Base-by-base conservation (phyloP, 2,113 vertebrate genomes). In the Pomatostomus ruficeps region DNA sequence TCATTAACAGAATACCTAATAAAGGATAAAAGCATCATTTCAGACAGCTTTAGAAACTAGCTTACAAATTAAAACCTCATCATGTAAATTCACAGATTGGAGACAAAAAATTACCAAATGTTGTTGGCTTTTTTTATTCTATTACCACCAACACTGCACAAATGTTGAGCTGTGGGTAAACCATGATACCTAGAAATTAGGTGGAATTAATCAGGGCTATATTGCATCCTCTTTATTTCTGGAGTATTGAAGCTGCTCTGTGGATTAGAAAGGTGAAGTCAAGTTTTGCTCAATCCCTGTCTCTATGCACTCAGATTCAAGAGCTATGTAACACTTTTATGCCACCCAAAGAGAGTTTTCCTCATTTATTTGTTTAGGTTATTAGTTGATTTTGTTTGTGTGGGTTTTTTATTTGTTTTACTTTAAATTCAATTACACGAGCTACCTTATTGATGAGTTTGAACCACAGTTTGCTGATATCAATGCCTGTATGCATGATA, bases 1-100 rank as follows among this genome's bases (percentile, higher is more conserved):
- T 89, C 89, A 91, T 87, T 95, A 91, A 54, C 61, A 75, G 93
- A 96, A 89, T 93, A 48, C 61, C 33, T 73, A 88, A 95, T 89
- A 72, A 89, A 76, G 35, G 66, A 75, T 68, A 82, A 92, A 87
- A 91, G 33, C 49, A 65, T 16, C 87, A 61, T 78, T 85, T 72
- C 61, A 80, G 35, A 57, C 12, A 88, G 28, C n/a, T 8, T 83
- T 79, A 72, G 73, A 85, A 85, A 68, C 11, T n/a, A 19, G n/a
- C 3, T 87, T 61, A 31, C 23, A 65, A 72, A 94, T 92, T 75
- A 72, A 82, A 89, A 29, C 22, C 19, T 87, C 14, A 52, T 59
- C 16, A 28, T 45, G 23, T 43, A 84, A 87, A 94, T 59, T 85
- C 70, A 59, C 10, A 52, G 38, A 80, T 4, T 48, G 25, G 45